Evolutionary conservation across 1,140 invertebrate species (phyloP).

Genomic region (Globodera ellingtonae): DNA sequence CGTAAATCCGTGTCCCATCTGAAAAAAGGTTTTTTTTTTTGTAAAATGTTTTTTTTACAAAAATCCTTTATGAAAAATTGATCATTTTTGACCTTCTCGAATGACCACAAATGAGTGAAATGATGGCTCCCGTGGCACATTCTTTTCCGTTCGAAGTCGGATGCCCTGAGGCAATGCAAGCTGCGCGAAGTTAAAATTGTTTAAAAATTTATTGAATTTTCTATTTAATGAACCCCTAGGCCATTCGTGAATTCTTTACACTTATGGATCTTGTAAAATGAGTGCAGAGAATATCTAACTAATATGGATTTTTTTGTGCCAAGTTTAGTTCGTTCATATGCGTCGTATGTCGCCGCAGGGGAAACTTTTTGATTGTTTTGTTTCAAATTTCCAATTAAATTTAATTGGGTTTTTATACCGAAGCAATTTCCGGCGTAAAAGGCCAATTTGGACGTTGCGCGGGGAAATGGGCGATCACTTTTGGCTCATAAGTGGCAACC

Average conservation of each 20-base stretch:
- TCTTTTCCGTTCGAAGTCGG: conserved; percentile 89
- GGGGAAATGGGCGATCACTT: conserved; percentile 90
- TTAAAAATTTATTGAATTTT: neutral
- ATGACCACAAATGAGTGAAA: conserved; percentile 98
- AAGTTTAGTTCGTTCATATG: too few relatives aligned
- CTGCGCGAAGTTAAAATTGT: conserved; percentile 67
- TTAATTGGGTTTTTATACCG: conserved; percentile 71
- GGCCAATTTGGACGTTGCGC: conserved; percentile 48
- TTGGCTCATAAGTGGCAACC: conserved; percentile 88
- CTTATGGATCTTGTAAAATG: too few relatives aligned
- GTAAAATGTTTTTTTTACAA: too few relatives aligned
- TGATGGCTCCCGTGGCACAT: conserved; percentile 77
- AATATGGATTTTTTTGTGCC: neutral
- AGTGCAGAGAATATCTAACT: too few relatives aligned
- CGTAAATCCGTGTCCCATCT: conserved; percentile 88
- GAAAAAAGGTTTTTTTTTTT: conserved; percentile 36
- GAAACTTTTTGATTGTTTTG: conserved; percentile 49
- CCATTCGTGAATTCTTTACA: too few relatives aligned
- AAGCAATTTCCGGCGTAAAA: conserved; percentile 86
- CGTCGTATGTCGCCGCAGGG: too few relatives aligned
- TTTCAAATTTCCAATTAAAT: neutral
- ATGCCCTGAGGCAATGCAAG: conserved; percentile 89
- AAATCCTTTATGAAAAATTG: too few relatives aligned
- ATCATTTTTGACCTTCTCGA: conserved; percentile 71
- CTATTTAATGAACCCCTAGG: too few relatives aligned